Evolutionary conservation across 2,113 vertebrate species (phyloP).

Genomic region (Microcebus tavaratra): DNA sequence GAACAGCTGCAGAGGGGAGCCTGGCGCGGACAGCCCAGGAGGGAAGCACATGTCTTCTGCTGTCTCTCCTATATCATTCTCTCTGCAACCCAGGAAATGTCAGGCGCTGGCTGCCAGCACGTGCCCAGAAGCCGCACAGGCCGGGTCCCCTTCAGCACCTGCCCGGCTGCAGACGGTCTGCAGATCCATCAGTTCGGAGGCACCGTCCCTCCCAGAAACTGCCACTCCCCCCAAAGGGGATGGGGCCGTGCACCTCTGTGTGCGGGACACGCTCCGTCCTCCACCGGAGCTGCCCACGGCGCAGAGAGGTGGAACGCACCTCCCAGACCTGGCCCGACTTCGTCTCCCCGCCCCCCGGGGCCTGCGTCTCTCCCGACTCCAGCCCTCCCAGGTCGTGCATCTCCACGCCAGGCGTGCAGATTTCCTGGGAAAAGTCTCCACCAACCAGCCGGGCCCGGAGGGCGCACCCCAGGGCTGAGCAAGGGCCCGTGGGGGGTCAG

Average conservation of each 20-base stretch:
- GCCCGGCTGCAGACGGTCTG: not conserved
- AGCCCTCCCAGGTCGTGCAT: too few relatives aligned
- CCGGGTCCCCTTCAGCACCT: not conserved
- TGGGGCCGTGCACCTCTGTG: not conserved
- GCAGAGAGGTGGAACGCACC: too few relatives aligned
- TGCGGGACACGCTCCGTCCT: too few relatives aligned
- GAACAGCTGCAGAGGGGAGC: not conserved
- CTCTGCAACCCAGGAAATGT: not conserved
- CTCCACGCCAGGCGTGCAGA: not conserved
- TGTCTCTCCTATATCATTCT: not conserved
- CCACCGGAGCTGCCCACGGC: too few relatives aligned
- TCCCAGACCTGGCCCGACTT: too few relatives aligned
- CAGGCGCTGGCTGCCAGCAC: too few relatives aligned
- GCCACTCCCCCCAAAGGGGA: not conserved
- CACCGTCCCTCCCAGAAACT: not conserved
- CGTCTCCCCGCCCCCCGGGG: too few relatives aligned
- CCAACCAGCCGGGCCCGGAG: not conserved
- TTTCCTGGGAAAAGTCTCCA: not conserved
- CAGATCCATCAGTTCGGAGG: not conserved
- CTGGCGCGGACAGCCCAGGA: not conserved
- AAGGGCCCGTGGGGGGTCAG: not conserved
- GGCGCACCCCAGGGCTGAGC: not conserved
- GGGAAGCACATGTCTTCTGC: not conserved
- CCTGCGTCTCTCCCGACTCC: too few relatives aligned
- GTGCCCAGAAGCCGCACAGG: not conserved